Evolutionary conservation across 2,113 vertebrate genomes (phyloP).

Genomic region (Microcebus murinus): DNA sequence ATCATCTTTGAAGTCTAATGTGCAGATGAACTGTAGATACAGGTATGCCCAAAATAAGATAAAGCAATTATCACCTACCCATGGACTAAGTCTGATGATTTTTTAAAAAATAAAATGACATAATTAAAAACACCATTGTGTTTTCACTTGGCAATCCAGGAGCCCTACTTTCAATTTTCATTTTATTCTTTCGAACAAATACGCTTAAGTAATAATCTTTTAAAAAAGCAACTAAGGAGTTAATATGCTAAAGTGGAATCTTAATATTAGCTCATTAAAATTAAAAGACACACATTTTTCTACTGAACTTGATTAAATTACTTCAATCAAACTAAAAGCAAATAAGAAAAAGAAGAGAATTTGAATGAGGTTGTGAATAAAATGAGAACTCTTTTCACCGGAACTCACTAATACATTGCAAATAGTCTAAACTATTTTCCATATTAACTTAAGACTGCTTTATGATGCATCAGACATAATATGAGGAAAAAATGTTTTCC

Average conservation of each 20-base stretch:
- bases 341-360: neutral
- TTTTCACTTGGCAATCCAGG: slow-evolving; percentile 29
- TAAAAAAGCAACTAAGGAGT: neutral
- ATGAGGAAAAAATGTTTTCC: slow-evolving; percentile 30
- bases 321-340: neutral
- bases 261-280: slow-evolving; percentile 48
- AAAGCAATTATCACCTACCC: neutral
- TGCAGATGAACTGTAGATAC: neutral
- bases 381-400: neutral
- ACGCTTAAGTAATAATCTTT: neutral
- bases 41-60: neutral
- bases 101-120: neutral
- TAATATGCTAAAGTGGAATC: neutral
- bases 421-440: slow-evolving; percentile 32
- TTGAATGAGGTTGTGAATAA: neutral
- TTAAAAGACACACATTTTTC: slow-evolving; percentile 17
- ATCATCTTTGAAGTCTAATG: neutral
- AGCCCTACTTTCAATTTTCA: slow-evolving; percentile 21
- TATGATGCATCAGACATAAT: neutral
- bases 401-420: neutral
- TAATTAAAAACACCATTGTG: neutral
- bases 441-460: slow-evolving; percentile 26
- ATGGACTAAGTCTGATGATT: neutral
- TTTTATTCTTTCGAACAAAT: slow-evolving; percentile 46
- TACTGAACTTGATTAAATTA: neutral